Base-by-base conservation (phyloP, 2,888 invertebrate species). In the Plemyria rubiginata region DNA sequence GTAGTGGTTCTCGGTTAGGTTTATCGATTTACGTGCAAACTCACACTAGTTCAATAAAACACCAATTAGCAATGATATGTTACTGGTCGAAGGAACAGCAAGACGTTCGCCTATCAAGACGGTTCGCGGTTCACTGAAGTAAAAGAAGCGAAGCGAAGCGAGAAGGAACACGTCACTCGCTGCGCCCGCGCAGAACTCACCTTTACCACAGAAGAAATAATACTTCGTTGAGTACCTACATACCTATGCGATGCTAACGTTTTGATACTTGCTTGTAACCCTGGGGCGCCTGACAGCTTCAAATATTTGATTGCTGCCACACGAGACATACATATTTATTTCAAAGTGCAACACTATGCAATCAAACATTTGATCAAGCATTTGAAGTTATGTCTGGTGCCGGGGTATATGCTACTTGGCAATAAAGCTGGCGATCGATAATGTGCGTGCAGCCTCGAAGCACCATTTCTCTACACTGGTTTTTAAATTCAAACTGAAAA, bases 111-210 rank as follows among this genome's bases (percentile, higher is more conserved):
- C 66, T 70, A 51, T 70, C 76, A 72, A 80, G 77, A 81, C 78
- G 78, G 81, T 78, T 80, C 86, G 86, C 88, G 88, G 85, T 81
- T 85, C 78, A 91, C 92, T 92, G 81, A 79, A 84, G 86, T 78
- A 71, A 74, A 81, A 84, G 84, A 87, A 85, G 80, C 81, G 84
- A 71, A 74, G 81, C 84, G 84, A 87, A 85, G 80, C 81, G 84
- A 84, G 87, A 84, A 85, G 79, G 79, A 85, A 90, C 90, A 90
- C 90, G 91, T 90, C 90, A 89, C 86, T 79, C 74, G 83, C 80
- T 86, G 89, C 90, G 89, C 89, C 84, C 84, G 89, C 85, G 88
- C 87, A 79, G 80, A 78, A 78, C 87, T 90, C 87, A 91, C 91
- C 90, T 91, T 91, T 90, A 86, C 88, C 84, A n/a, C n/a, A n/a